phyloP scores from a whole-genome alignment of 2,888 invertebrate species.

The Cremastobaeus sp. region DNA sequence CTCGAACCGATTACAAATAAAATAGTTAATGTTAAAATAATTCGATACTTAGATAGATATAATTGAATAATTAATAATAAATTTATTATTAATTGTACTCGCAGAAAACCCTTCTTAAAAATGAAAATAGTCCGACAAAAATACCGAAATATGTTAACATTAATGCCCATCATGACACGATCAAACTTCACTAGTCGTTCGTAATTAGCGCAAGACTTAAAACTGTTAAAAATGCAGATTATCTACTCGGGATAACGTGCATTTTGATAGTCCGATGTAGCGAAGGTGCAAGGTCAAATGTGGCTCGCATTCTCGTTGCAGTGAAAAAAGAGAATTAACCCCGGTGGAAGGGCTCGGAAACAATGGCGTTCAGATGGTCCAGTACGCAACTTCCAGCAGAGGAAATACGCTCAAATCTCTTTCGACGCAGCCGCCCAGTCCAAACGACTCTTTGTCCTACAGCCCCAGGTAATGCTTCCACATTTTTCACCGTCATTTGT shows the following conservation, averaged over 20 bases:
- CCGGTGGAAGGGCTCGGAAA: conserved; percentile 75
- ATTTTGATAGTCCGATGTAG: neutral
- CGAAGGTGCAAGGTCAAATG: conserved; percentile 47
- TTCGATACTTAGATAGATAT: no score
- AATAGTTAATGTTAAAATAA: no score
- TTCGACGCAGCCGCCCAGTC: conserved; percentile 78
- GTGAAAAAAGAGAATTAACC: conserved; percentile 75
- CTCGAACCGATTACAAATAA: no score
- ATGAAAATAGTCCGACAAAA: no score
- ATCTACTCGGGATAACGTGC: neutral
- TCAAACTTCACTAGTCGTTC: no score
- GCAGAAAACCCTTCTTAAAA: no score
- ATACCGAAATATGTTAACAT: no score
- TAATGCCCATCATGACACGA: no score
- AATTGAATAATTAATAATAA: no score
- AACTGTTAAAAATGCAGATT: neutral
- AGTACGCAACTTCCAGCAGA: conserved; percentile 82
- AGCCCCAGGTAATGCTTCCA: conserved; percentile 71
- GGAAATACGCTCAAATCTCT: conserved; percentile 81
- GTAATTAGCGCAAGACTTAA: no score
- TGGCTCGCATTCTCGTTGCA: conserved; percentile 58
- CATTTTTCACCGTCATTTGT: neutral
- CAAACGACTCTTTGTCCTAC: conserved; percentile 70
- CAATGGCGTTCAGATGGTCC: conserved; percentile 82
- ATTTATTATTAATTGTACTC: no score